Base-by-base conservation (phyloP, 1,140 invertebrate genomes). In the Listronotus oregonensis region DNA sequence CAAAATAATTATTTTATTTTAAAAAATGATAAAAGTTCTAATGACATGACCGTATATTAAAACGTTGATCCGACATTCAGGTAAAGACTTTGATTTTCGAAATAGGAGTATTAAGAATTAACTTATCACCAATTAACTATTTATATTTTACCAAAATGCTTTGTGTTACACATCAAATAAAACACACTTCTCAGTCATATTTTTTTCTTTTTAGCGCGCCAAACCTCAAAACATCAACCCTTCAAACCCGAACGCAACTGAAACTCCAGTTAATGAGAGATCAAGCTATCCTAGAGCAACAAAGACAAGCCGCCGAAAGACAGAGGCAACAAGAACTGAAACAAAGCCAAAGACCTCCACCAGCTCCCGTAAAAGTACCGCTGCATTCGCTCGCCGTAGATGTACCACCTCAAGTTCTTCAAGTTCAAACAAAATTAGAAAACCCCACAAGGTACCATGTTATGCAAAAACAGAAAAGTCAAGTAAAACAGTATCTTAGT, bases 391-490 rank as follows among this genome's bases (percentile, higher is more conserved):
- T 87, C 54, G 84, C 83, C 43, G 85, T 91, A 39, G 90, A 91
- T 74, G 85, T 92, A 46, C 90, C 90, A 50, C 86, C 89, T 37
- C 90, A 92, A 84, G 89, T 92, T 55, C 81, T 93, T 56, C 89
- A 92, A 84, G 91, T 94, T 56, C 85, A 89, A 77, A 95, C 92
- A 17, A 85, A 89, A 64, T 80, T 96, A 74, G 91, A 95, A 78
- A 95, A 96, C 80, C 94, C 94, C 47, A 96, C 94, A 15, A 85
- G 88, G 68, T 96, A 95, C 80, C 93, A 96, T 83, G 90, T 96
- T 60, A 89, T 92, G 58, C 90, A 96, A 80, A 95, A 91, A 71
- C 91, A 94, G 77, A 91, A 93, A 75, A 90, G 88, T 74, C 93
- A 95, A 81, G 91, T 96, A 39, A 85, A 90, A 8, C 89, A 93